Percentiles rank a stretch among this genome's conserved stretches.
Evolutionary conservation across 2,888 invertebrate species (phyloP).

Genomic region (Ypsolopha sequella): DNA sequence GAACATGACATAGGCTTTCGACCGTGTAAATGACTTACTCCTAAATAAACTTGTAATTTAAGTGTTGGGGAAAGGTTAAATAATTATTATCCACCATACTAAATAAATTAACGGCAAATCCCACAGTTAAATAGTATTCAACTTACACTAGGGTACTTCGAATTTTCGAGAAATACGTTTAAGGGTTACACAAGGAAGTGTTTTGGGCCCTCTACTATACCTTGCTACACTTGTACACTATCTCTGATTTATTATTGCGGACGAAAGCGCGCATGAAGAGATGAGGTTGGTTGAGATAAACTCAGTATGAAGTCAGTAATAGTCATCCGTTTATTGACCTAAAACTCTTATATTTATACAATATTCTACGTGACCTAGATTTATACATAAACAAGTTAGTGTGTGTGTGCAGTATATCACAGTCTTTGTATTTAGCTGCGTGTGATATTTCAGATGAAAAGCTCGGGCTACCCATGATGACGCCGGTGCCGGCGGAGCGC

Average conservation of each 20-base stretch:
- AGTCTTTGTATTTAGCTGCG: neutral
- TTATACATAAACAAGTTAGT: neutral
- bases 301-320: neutral
- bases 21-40: neutral
- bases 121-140: neutral
- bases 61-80: too few relatives aligned
- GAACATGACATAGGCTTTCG: neutral
- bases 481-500: conserved; percentile 27
- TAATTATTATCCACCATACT: neutral
- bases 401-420: neutral
- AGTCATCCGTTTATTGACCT: too few relatives aligned
- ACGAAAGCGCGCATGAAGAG: too few relatives aligned
- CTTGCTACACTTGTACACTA: too few relatives aligned
- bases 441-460: conserved; percentile 29
- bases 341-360: neutral
- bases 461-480: conserved; percentile 39
- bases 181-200: too few relatives aligned
- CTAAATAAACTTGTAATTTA: neutral
- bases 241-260: too few relatives aligned
- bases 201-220: too few relatives aligned
- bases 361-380: neutral
- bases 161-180: too few relatives aligned
- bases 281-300: too few relatives aligned
- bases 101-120: neutral
- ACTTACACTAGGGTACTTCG: neutral